These are phyloP conservation scores for Papilio dardanus DNA, from an alignment of 1,140 invertebrate genomes.

Conservation along the genomic window DNA sequence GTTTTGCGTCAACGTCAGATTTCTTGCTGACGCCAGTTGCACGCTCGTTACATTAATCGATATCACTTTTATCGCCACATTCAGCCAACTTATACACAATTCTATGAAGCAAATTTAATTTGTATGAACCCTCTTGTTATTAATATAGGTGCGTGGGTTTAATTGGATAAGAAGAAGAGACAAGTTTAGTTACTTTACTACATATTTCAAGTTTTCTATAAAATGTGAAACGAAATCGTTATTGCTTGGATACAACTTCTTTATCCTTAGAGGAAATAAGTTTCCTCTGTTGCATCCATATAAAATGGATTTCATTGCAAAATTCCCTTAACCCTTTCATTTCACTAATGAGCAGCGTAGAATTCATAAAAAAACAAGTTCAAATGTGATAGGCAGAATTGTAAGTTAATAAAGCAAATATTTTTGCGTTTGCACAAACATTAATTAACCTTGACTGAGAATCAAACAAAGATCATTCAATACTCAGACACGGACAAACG, in stretches of 20 bases:
- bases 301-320: background rate
- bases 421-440: background rate
- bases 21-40: constrained; percentile 17
- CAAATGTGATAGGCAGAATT: background rate
- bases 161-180: too few species aligned
- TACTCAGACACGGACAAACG: constrained; percentile 10
- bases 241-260: too few species aligned
- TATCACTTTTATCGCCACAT: background rate
- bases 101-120: background rate
- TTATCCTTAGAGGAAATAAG: too few species aligned
- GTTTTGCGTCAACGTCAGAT: constrained; percentile 18
- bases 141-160: background rate
- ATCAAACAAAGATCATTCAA: constrained; percentile 11
- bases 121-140: background rate
- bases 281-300: background rate
- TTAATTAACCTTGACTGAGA: constrained; percentile 10
- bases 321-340: background rate
- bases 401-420: background rate
- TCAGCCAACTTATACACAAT: background rate
- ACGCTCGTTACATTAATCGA: background rate
- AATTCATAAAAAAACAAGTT: background rate
- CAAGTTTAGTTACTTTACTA: too few species aligned
- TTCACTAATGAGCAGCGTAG: background rate
- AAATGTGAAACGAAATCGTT: too few species aligned
- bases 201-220: too few species aligned